phyloP scores from a whole-genome alignment of 2,888 invertebrate genomes.

The Drosophila melanosoma region DNA sequence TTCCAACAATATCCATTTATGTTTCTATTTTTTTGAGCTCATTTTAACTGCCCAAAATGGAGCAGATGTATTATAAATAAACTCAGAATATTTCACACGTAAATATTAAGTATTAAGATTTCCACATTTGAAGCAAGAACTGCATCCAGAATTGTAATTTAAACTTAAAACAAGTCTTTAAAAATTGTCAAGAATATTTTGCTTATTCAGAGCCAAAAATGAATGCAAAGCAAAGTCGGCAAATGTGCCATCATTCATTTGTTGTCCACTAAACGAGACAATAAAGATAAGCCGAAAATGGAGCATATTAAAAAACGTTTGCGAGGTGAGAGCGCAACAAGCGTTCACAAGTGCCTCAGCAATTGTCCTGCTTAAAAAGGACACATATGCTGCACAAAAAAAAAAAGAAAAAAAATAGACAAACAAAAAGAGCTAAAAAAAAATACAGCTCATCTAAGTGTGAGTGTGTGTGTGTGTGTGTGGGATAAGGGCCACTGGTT shows the following conservation, averaged over 20 bases:
- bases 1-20: neutral
- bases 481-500: conserved; percentile 50
- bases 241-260: conserved; percentile 69
- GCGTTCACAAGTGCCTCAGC: conserved; percentile 35
- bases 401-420: conserved; percentile 6
- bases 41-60: neutral
- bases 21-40: neutral
- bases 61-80: neutral
- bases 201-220: conserved; percentile 16
- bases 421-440: conserved; percentile 12
- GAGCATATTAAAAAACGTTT: conserved; percentile 70
- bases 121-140: neutral
- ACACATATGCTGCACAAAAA: conserved; percentile 8
- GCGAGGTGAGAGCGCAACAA: conserved; percentile 67
- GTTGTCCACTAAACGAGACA: conserved; percentile 81
- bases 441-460: conserved; percentile 13
- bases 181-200: neutral
- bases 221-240: conserved; percentile 12
- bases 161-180: neutral
- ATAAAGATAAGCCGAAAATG: conserved; percentile 83
- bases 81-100: neutral
- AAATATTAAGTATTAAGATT: too few species aligned
- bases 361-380: conserved; percentile 31
- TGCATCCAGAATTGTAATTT: neutral
- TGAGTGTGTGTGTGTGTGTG: conserved; percentile 9